A percentile compares a stretch with the other conserved stretches of the same genome.
Conservation (phyloP, 1,140 invertebrate species). For the Lordiphosa clarofinis region DNA sequence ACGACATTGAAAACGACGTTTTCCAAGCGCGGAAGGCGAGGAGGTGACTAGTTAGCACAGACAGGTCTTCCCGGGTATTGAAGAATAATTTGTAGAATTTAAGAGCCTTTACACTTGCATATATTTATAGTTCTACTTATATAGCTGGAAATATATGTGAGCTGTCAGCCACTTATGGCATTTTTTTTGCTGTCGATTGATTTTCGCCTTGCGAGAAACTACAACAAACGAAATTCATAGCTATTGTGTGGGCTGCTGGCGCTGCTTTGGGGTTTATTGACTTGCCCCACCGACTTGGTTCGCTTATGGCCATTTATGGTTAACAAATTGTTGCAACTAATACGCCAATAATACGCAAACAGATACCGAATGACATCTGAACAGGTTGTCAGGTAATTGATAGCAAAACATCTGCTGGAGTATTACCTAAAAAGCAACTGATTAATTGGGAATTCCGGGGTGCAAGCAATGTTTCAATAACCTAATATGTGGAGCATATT, state of each 20-base stretch:
- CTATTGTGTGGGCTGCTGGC: conserved; percentile 53
- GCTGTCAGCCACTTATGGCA: conserved; percentile 56
- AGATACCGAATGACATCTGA: conserved; percentile 1
- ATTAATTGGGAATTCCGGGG: no score
- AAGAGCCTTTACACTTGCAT: conserved; percentile 12
- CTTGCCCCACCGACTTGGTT: conserved; percentile 21
- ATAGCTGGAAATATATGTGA: conserved; percentile 35
- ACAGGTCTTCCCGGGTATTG: neutral
- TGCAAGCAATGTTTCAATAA: no score
- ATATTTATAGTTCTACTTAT: conserved; percentile 27
- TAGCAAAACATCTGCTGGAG: no score
- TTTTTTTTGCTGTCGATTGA: conserved; percentile 45
- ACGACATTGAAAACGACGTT: conserved; percentile 56
- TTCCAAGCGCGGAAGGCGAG: conserved; percentile 13
- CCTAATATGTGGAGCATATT: no score
- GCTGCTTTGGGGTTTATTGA: conserved; percentile 56
- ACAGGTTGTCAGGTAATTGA: conserved; percentile 16
- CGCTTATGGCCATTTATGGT: conserved; percentile 57
- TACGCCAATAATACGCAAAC: conserved; percentile 25
- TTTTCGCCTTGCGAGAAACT: conserved; percentile 32
- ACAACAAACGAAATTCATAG: conserved; percentile 22
- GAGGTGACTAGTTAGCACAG: conserved; percentile 4
- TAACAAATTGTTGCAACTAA: conserved; percentile 58
- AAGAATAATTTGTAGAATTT: conserved; percentile 29
- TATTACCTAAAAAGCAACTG: no score